phyloP scores from a whole-genome alignment of 2,797 vertebrate genomes.

The Hafferia zeledoni region DNA sequence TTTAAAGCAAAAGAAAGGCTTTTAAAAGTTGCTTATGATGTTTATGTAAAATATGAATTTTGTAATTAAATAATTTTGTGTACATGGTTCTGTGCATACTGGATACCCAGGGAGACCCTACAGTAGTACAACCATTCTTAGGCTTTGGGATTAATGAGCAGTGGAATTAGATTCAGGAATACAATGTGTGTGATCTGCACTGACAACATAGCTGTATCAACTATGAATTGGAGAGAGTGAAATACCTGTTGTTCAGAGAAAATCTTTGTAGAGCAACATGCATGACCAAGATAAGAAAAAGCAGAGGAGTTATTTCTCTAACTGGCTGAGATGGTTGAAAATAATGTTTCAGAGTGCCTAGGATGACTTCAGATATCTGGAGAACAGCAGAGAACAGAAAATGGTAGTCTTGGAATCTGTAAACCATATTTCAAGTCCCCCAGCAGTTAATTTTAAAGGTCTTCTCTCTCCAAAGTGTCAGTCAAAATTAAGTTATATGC shows the following conservation, averaged over 20 bases:
- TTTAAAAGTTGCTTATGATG: background rate
- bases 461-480: background rate
- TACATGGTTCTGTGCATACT: background rate
- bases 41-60: background rate
- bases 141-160: background rate
- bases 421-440: background rate
- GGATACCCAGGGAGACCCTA: background rate
- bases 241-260: background rate
- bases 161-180: background rate
- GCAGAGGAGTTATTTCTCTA: background rate
- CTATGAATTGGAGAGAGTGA: background rate
- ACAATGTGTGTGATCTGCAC: background rate
- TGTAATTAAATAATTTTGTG: background rate
- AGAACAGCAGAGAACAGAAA: background rate
- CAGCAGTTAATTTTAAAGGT: background rate
- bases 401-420: background rate
- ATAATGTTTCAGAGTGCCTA: background rate
- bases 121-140: background rate
- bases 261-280: background rate
- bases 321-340: background rate
- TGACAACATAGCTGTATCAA: background rate
- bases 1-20: rapidly evolving
- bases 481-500: background rate
- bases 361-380: background rate
- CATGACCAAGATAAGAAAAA: background rate